Evolutionary conservation across 2,113 vertebrate genomes (phyloP), one percentile per base, ranked within the genome.

Genomic region (Cynocephalus volans): DNA sequence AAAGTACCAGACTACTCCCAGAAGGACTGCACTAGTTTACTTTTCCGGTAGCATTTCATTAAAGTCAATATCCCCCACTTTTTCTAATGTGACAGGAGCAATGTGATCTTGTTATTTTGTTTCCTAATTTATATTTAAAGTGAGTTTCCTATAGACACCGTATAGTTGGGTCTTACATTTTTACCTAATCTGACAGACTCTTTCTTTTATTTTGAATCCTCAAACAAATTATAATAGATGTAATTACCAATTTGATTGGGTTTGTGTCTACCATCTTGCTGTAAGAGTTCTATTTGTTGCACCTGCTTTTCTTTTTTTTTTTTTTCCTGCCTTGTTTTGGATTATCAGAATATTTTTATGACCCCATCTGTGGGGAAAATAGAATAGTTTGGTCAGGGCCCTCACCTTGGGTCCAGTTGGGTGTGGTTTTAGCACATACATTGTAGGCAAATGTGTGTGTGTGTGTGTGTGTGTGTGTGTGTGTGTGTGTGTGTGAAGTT

Each of bases 181-280:
- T 45, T 82, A 69, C 86, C 50, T 45, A 75, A 41, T 73, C 17
- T 87, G 82, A 67, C 26, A 56, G 23, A 60, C 48, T 85, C 24
- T 80, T 45, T 65, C 41, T 96, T 96, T 73, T 75, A 69, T 73
- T 96, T 90, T 94, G 50, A 86, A 81, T 86, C 90, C 65, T 86
- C 58, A 79, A 56, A 73, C 17, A 85, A 91, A 60, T 81, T 17
- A 67, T 8, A 60, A 50, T 41, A 28, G 33, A 41, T 65, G 1
- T 60, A 81, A 86, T 86, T 80, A 72, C 70, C 9, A 58, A 18
- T 86, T 86, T 86, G 72, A 60, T 9, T 80, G 4, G 8, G 19
- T 91, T 90, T 87, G 8, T 5, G 28, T 73, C 24, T 81, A 33
- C 41, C 33, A 60, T 81, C 60, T 75, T 81, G 36, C 50, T 58